These are phyloP conservation scores for Sinocyclocheilus anshuiensis DNA, from an alignment of 2,113 vertebrate genomes.

Conservation along the genomic window DNA sequence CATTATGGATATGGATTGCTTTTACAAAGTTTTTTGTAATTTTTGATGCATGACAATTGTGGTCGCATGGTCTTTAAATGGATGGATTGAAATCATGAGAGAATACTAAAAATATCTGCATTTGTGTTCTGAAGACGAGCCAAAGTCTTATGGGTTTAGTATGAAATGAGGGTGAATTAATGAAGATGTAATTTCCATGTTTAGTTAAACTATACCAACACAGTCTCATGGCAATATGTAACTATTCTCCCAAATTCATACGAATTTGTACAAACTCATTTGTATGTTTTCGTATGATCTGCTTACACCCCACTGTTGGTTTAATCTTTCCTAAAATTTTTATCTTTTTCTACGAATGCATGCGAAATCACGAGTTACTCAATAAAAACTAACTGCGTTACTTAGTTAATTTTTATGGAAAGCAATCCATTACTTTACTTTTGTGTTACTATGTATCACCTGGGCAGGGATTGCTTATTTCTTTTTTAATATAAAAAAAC, in stretches of 20 bases:
- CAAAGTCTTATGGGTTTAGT: background rate
- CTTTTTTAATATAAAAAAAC: no score
- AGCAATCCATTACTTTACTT: no score
- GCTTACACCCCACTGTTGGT: background rate
- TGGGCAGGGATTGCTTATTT: no score
- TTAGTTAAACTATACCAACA: background rate
- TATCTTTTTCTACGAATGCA: background rate
- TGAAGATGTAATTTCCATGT: background rate
- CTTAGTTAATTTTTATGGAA: no score
- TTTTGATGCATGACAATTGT: background rate
- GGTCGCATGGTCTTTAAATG: background rate
- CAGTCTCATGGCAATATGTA: background rate
- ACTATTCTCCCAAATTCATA: background rate
- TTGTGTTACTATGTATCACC: no score
- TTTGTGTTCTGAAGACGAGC: background rate
- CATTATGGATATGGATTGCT: background rate
- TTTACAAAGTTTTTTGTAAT: background rate
- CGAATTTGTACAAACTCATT: background rate
- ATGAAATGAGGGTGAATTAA: background rate
- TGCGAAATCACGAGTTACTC: background rate
- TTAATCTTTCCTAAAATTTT: no score
- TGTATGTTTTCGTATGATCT: background rate
- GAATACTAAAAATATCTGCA: background rate
- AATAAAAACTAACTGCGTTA: no score
- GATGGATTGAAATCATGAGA: background rate